Percentiles rank a stretch among this genome's conserved stretches.
Evolutionary conservation across 2,113 vertebrate species (phyloP).

Genomic region (Stercorarius parasiticus): DNA sequence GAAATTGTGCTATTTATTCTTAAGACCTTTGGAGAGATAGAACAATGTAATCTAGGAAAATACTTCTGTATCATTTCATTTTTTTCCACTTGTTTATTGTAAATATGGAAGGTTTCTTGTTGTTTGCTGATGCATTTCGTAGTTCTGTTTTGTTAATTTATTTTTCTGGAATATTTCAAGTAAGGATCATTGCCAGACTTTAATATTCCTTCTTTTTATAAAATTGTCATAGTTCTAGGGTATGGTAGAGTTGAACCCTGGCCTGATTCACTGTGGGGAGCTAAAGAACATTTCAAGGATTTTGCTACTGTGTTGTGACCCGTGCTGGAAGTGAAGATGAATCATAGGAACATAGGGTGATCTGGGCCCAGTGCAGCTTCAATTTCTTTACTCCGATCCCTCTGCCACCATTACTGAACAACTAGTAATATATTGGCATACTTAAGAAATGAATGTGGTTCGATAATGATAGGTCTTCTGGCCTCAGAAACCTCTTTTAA

Average conservation of each 20-base stretch:
- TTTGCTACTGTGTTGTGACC: neutral
- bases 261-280: neutral
- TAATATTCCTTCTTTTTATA: neutral
- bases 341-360: accelerated
- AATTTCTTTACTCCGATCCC: neutral
- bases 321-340: neutral
- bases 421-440: neutral
- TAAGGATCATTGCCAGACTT: neutral
- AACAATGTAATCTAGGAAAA: neutral
- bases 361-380: neutral
- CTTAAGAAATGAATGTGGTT: neutral
- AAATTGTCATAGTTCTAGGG: neutral
- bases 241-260: neutral
- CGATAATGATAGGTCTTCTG: neutral
- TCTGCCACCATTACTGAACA: neutral
- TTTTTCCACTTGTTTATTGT: neutral
- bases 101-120: neutral
- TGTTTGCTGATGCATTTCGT: neutral
- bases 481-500: neutral
- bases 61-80: neutral
- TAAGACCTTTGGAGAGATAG: neutral
- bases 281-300: neutral
- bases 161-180: neutral
- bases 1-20: neutral
- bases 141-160: neutral